These are phyloP conservation scores for Pitangus sulphuratus DNA, from an alignment of 2,797 vertebrate genomes.

Conservation along the genomic window DNA sequence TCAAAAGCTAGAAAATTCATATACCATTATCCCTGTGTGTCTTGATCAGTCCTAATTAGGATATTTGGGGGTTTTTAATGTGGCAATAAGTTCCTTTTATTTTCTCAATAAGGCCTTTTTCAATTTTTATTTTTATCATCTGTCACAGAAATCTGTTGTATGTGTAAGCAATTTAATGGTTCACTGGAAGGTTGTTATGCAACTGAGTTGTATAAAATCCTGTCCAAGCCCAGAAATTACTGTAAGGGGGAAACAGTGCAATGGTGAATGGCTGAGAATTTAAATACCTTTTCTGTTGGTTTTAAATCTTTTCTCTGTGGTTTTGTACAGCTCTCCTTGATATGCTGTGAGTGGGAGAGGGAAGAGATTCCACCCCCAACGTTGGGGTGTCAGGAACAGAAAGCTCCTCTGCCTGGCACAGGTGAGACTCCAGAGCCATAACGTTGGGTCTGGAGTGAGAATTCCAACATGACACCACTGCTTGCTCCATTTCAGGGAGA, in stretches of 20 bases:
- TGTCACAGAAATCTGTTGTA: constrained; percentile 48
- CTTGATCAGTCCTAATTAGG: background rate
- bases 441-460: background rate
- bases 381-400: background rate
- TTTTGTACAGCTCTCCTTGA: background rate
- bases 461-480: background rate
- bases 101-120: constrained; percentile 12
- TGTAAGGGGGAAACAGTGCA: background rate
- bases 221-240: constrained; percentile 1
- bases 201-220: constrained; percentile 34
- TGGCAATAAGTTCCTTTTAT: background rate
- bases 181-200: constrained; percentile 54
- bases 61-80: background rate
- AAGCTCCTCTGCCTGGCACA: background rate
- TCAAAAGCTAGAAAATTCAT: background rate
- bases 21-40: background rate
- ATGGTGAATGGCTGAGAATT: background rate
- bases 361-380: background rate
- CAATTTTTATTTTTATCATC: constrained; percentile 37
- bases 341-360: background rate
- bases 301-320: background rate
- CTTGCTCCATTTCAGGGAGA: background rate
- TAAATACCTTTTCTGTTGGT: background rate
- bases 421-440: background rate
- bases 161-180: constrained; percentile 61